phyloP scores from a whole-genome alignment of 2,113 vertebrate species.

The Cyphomyrus plagiostoma region DNA sequence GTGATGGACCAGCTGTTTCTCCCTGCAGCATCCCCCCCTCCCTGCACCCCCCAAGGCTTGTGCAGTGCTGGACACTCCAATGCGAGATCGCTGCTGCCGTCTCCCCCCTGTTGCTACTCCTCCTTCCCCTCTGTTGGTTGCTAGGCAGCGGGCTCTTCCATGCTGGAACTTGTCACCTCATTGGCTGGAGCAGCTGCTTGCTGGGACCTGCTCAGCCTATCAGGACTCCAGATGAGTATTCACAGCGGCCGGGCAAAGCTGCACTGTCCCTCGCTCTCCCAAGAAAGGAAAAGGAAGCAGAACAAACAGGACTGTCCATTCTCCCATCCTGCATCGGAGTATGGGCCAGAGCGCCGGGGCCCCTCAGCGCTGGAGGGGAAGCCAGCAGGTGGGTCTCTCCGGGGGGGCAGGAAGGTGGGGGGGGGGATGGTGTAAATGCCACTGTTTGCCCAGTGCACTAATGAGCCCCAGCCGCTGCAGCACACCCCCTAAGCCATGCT shows the following conservation, averaged over 20 bases:
- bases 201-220: constrained; percentile 67
- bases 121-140: constrained; percentile 52
- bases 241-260: constrained; percentile 60
- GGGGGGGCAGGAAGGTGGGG: background rate
- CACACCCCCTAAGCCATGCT: background rate
- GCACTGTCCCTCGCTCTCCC: constrained; percentile 17
- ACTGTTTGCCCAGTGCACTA: background rate
- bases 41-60: background rate
- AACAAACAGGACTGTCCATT: constrained; percentile 10
- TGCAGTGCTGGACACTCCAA: constrained; percentile 7
- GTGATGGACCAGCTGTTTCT: background rate
- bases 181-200: constrained; percentile 67
- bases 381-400: constrained; percentile 18
- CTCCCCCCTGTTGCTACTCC: constrained; percentile 46
- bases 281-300: constrained; percentile 52
- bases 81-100: constrained; percentile 64
- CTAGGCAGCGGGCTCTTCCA: constrained; percentile 74
- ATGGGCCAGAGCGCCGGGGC: background rate
- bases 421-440: background rate
- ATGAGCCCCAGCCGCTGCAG: background rate
- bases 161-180: constrained; percentile 63
- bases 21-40: background rate
- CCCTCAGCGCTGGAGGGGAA: constrained; percentile 9
- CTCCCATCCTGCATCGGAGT: background rate
- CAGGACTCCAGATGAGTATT: constrained; percentile 55